Base-by-base conservation (phyloP, 2,797 vertebrate genomes). In the Enteromius trimaculatus region DNA sequence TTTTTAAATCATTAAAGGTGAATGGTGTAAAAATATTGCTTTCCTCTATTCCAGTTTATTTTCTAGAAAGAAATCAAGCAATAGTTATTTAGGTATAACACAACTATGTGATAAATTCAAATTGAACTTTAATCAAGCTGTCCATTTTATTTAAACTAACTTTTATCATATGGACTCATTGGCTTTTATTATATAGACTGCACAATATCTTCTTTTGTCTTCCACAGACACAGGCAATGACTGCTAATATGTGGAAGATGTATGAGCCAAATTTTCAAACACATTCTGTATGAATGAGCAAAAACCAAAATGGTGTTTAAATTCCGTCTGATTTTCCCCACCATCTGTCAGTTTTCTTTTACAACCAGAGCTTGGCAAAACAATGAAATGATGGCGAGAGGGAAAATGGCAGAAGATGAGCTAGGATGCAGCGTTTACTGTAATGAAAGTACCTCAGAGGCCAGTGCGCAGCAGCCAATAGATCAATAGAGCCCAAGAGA, bases 401-500 rank as follows among this genome's bases (percentile, higher is more conserved):
- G 13, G 44, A 23, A 65, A 72, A 53, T 62, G 17, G 44, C 65
- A 71, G 44, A 79, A 72, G n/a, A 69, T 37, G 62, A 71, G 65
- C 74, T 72, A 31, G 68, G 42, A 55, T 47, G 66, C 64, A 58
- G 39, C 26, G 0, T 79, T 75, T 69, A 49, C 84, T 68, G 75
- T 82, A 53, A 78, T 84, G 82, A 84, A 66, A 78, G 71, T 29
- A 39, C 66, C 66, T 81, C 34, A 21, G 49, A 69, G 75, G 34
- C 64, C 69, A 58, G 51, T 75, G 44, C 60, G 69, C 60, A 53
- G 77, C 65, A 21, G 42, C 80, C 16, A 68, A 51, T 66, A 78
- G 84, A 85, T 81, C 84, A 78, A 85, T 80, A 81, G 66, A 60
- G 60, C 60, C 78, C 69, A 23, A 31, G 39, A 81, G 44, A 62